These are phyloP conservation scores for Chrysomela aeneicollis DNA, from an alignment of 2,888 invertebrate genomes.

Conservation along the genomic window DNA sequence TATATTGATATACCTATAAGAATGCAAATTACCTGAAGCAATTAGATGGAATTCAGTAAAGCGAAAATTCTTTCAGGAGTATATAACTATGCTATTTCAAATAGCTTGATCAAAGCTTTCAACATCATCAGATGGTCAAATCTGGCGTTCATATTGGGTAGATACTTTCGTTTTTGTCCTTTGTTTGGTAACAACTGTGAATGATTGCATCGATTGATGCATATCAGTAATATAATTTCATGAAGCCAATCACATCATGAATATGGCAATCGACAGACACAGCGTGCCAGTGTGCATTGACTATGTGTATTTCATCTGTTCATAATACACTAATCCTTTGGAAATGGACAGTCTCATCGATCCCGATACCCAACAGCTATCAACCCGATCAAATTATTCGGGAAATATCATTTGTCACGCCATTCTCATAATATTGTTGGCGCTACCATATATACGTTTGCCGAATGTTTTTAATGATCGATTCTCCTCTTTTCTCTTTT, in stretches of 20 bases:
- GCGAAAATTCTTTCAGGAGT: no score
- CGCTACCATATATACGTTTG: not conserved
- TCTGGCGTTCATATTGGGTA: no score
- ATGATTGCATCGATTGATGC: not conserved
- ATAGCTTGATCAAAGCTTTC: no score
- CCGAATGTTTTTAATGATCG: conserved; percentile 1
- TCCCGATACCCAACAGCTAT: conserved; percentile 24
- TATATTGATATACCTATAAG: no score
- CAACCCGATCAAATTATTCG: conserved; percentile 34
- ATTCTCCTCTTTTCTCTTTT: not conserved
- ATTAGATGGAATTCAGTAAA: no score
- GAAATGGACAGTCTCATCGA: conserved; percentile 32
- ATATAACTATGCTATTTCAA: no score
- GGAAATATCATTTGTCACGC: conserved; percentile 34
- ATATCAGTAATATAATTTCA: conserved; percentile 26
- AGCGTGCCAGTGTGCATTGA: conserved; percentile 24
- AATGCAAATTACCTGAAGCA: no score
- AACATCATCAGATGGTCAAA: no score
- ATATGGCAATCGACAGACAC: conserved; percentile 18
- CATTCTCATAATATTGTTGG: conserved; percentile 23
- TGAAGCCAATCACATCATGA: conserved; percentile 24
- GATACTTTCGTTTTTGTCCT: no score
- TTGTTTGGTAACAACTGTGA: not conserved
- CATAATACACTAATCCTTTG: conserved; percentile 31
- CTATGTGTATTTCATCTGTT: conserved; percentile 33